These are phyloP conservation scores for Cercopithecus mona DNA, from an alignment of 2,113 vertebrate species.

Conservation along the genomic window DNA sequence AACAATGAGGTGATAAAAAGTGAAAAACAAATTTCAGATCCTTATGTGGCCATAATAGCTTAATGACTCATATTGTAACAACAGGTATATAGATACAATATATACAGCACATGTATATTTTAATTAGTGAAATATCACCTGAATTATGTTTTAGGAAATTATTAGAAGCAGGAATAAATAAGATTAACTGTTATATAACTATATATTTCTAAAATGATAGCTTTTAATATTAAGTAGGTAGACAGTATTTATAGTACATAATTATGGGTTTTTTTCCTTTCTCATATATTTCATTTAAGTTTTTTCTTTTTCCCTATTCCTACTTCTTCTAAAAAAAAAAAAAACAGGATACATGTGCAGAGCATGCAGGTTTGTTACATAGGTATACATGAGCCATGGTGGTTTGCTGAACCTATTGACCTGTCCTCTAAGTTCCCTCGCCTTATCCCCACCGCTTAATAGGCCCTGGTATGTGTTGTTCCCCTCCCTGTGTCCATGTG, in stretches of 20 bases:
- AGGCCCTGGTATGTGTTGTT: no score
- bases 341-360: no score
- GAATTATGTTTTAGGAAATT: conserved; percentile 18
- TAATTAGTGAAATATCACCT: background rate
- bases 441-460: no score
- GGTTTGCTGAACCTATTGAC: no score
- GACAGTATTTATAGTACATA: background rate
- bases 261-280: no score
- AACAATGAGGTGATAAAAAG: conserved; percentile 51
- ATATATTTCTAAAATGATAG: conserved; percentile 40
- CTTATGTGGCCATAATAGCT: conserved; percentile 20
- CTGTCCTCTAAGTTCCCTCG: no score
- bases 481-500: no score
- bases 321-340: no score
- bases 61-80: background rate
- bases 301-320: no score
- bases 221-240: background rate
- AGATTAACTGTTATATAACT: background rate
- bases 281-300: no score
- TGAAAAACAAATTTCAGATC: conserved; percentile 57
- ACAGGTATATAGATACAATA: background rate
- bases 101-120: background rate
- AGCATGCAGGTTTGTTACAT: no score
- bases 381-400: no score
- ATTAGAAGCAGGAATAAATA: background rate